Evolutionary conservation across 2,113 vertebrate genomes (phyloP), one percentile per base, ranked within the genome.

Genomic region (Neolamprologus brichardi): DNA sequence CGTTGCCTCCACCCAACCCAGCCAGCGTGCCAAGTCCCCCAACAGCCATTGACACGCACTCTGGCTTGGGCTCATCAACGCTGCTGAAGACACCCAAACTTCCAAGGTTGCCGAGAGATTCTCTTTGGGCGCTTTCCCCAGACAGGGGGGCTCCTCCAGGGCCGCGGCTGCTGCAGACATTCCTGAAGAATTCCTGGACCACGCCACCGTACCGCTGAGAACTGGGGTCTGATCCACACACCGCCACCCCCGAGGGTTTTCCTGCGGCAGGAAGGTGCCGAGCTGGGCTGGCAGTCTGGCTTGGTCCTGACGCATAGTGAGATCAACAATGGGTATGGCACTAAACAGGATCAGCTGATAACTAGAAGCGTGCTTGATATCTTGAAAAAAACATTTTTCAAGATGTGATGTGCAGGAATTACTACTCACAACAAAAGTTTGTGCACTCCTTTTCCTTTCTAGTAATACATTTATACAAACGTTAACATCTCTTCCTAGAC

Each of bases 111-210:
- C 0, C 12, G 0, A 3, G 64, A 77, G 81, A 94, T 14, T 92
- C 97, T 85, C 95, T 96, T 54, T 81, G 93, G 7, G 18, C 11
- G 39, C 94, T 96, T 78, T 97, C 97, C 0, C 79, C 88, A 3
- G 85, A 8, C 34, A 93, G 46, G 34, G 34, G 1, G 58, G 84
- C 39, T 23, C 82, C 90, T 3, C 54, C 87, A 1, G 93, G 90
- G 96, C 32, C 87, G 86, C 0, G 96, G 94, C 58, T 94, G 88
- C 97, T 97, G 0, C 98, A 99, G 32, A 98, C 98, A 0, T 97
- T 99, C 75, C 96, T 97, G 83, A 99, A 96, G 94, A 99, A 98
- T 94, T 99, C 98, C 90, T 99, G 98, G 81, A 98, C 97, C 0
- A 98, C 95, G 72, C 98, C 91, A 11, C 93, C 97, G 0, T 97